phyloP scores from a whole-genome alignment of 2,888 invertebrate species.

The Rhaphigaster nebulosa region DNA sequence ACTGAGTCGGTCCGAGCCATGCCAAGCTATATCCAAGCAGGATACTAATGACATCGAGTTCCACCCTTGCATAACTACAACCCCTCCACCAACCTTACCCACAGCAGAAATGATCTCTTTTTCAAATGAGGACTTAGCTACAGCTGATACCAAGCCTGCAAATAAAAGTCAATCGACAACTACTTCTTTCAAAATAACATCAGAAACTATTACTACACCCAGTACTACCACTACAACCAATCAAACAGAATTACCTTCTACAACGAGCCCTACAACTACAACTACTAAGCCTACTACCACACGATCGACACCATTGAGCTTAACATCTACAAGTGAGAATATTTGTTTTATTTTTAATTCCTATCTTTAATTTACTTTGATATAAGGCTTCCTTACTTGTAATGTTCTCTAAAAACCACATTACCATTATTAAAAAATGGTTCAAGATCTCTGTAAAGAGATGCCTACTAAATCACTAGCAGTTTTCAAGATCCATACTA shows the following conservation, averaged over 20 bases:
- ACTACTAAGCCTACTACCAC: not conserved
- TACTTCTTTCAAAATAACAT: not conserved
- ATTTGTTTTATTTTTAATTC: not conserved
- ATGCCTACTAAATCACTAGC: too few relatives aligned
- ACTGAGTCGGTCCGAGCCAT: conserved; percentile 60
- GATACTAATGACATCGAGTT: conserved; percentile 44
- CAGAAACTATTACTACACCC: not conserved
- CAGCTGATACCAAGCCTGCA: not conserved
- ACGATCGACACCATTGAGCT: not conserved
- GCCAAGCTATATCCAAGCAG: conserved; percentile 57
- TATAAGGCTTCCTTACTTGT: not conserved
- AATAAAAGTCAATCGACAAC: not conserved
- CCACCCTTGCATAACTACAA: conserved; percentile 38
- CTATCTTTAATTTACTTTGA: not conserved
- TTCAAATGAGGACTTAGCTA: not conserved
- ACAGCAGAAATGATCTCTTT: conserved; percentile 22
- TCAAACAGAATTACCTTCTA: not conserved
- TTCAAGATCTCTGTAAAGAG: too few relatives aligned
- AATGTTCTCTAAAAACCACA: not conserved
- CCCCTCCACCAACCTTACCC: not conserved
- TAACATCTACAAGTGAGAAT: conserved; percentile 46
- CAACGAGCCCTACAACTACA: conserved; percentile 1
- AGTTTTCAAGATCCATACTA: too few relatives aligned
- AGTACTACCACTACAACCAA: conserved; percentile 29
- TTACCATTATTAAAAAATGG: not conserved